These are phyloP conservation scores for Cassiopea xamachana DNA, from an alignment of 30 jellyfish, hydroid and myxozoan genomes.

Conservation along the genomic window DNA sequence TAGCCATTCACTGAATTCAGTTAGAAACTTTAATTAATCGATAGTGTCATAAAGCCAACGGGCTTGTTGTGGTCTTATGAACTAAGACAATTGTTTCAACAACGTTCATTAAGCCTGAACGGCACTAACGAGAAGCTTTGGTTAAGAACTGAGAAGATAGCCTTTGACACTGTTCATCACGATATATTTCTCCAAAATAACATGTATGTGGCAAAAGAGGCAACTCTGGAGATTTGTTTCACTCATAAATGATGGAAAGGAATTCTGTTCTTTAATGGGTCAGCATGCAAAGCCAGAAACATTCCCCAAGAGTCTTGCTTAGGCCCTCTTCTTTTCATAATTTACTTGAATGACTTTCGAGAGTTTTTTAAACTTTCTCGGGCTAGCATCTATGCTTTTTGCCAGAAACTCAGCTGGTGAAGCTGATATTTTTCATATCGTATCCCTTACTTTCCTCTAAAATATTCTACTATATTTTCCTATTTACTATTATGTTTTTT, in stretches of 20 bases:
- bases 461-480: too few relatives aligned
- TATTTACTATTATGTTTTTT: too few relatives aligned
- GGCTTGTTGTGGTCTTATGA: too few relatives aligned
- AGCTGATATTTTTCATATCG: too few relatives aligned
- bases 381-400: not conserved
- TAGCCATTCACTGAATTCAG: not conserved
- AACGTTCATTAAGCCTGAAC: too few relatives aligned
- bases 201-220: not conserved
- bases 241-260: not conserved
- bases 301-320: not conserved
- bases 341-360: not conserved
- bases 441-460: too few relatives aligned
- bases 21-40: not conserved
- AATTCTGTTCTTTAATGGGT: not conserved
- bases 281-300: not conserved
- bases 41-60: too few relatives aligned
- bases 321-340: not conserved
- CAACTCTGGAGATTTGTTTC: not conserved
- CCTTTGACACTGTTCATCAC: not conserved
- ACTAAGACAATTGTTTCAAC: too few relatives aligned
- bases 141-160: not conserved
- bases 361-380: not conserved
- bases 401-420: not conserved
- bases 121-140: not conserved
- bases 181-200: not conserved